phyloP scores from a whole-genome alignment of 2,113 vertebrate genomes.

The Uropsilus gracilis region DNA sequence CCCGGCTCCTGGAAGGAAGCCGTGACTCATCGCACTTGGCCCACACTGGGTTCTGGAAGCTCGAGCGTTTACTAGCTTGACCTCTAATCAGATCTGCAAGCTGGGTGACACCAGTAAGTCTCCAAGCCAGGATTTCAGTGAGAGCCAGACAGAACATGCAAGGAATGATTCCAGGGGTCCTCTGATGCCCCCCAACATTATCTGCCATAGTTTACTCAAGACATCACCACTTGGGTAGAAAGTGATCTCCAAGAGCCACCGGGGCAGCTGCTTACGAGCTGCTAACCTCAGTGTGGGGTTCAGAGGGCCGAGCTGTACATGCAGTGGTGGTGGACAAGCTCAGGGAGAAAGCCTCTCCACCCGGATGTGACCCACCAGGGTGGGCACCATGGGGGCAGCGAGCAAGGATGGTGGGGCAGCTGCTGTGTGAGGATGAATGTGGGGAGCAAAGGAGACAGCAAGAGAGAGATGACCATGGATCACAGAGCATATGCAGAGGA shows the following conservation, averaged over 20 bases:
- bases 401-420: accelerated
- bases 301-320: background rate
- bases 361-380: too few species aligned
- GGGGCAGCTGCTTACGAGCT: too few species aligned
- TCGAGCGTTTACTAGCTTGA: background rate
- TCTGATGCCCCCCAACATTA: background rate
- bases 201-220: background rate
- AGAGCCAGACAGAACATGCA: background rate
- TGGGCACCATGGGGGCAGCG: background rate
- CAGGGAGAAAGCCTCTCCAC: too few species aligned
- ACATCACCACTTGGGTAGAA: background rate
- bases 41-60: background rate
- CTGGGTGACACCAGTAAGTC: background rate
- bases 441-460: background rate
- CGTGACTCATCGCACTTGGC: background rate
- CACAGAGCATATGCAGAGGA: background rate
- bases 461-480: background rate
- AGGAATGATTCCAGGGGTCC: too few species aligned
- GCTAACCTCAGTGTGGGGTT: too few species aligned
- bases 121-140: background rate
- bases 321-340: too few species aligned
- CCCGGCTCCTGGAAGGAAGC: background rate
- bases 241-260: background rate
- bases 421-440: background rate
- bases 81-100: background rate